phyloP scores from a whole-genome alignment of 2,113 vertebrate species.

The Microcebus tavaratra region DNA sequence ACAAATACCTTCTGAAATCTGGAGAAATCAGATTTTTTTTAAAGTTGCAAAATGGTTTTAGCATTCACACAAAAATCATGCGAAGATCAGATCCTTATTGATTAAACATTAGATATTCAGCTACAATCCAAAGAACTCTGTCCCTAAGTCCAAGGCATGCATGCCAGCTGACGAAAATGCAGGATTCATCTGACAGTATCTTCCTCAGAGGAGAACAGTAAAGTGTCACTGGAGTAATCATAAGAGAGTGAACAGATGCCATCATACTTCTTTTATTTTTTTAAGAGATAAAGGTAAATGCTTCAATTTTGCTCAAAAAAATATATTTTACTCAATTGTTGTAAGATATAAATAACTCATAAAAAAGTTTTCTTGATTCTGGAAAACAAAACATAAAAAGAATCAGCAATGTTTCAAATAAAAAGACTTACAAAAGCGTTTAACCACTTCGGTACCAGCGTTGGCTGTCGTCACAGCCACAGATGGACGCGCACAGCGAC shows the following conservation, averaged over 20 bases:
- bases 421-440: not conserved
- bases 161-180: slow-evolving; percentile 76
- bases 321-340: not conserved
- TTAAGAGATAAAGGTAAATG: not conserved
- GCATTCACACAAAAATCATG: slow-evolving; percentile 78
- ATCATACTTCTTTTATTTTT: slow-evolving; percentile 77
- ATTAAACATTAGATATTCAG: slow-evolving; percentile 65
- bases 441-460: not conserved
- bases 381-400: not conserved
- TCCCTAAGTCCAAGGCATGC: slow-evolving; percentile 76
- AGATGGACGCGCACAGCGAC: too few species aligned
- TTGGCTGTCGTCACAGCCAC: too few species aligned
- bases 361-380: not conserved
- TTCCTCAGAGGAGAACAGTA: slow-evolving; percentile 81
- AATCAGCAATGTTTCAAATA: not conserved
- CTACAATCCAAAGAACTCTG: slow-evolving; percentile 61
- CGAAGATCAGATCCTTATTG: slow-evolving; percentile 73
- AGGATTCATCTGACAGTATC: slow-evolving; percentile 71
- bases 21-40: not conserved
- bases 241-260: slow-evolving; percentile 77
- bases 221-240: slow-evolving; percentile 80
- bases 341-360: not conserved
- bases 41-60: slow-evolving; percentile 63
- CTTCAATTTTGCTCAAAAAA: not conserved
- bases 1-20: not conserved